These are phyloP conservation scores for Illadopsis cleaveri DNA, from an alignment of 2,113 vertebrate species.

Conservation along the genomic window DNA sequence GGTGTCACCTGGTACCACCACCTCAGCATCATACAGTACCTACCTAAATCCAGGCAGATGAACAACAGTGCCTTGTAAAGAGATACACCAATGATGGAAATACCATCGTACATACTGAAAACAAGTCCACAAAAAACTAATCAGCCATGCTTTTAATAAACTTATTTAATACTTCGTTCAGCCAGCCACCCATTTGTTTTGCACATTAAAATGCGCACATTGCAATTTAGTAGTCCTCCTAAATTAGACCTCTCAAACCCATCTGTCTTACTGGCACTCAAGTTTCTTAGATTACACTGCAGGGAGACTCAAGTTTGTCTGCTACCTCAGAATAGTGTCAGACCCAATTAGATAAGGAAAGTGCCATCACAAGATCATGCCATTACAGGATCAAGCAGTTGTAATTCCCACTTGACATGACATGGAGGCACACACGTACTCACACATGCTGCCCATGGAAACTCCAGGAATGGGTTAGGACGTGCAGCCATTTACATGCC, in stretches of 20 bases:
- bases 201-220: background rate
- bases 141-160: background rate
- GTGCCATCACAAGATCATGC: background rate
- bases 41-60: background rate
- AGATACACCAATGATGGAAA: background rate
- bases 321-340: slow-evolving; percentile 5
- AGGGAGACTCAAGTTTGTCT: slow-evolving; percentile 10
- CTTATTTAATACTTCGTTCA: background rate
- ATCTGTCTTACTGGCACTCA: slow-evolving; percentile 31
- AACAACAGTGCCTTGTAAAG: background rate
- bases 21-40: background rate
- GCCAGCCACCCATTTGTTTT: background rate
- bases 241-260: slow-evolving; percentile 38
- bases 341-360: slow-evolving; percentile 26
- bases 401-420: slow-evolving; percentile 1
- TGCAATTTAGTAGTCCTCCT: background rate
- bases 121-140: background rate
- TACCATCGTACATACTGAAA: background rate
- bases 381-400: background rate
- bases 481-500: background rate
- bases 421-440: background rate
- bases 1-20: background rate
- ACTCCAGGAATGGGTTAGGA: background rate
- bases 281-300: slow-evolving; percentile 12
- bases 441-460: background rate